Evolutionary conservation across 2,113 vertebrate genomes (phyloP), one percentile per base, ranked within the genome.

Genomic region (Psammodynastes pulverulentus): DNA sequence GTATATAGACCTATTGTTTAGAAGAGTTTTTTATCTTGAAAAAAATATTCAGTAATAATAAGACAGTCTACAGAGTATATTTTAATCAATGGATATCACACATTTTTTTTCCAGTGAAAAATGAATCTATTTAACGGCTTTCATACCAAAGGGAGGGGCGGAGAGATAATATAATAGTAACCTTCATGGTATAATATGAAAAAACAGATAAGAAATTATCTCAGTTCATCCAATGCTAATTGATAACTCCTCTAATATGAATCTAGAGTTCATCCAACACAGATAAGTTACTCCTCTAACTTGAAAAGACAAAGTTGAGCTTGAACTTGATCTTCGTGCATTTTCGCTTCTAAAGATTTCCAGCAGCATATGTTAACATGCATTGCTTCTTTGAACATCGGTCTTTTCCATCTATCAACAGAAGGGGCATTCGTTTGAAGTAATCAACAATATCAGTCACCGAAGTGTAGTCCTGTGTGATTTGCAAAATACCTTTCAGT

Each of bases 371-470:
- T 1, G 97, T 98, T 62, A 99, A 95, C 1, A 97, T 95, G 95
- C 99, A 99, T 95, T 99, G 98, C 94, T 99, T 98, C 97, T 98
- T 98, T 53, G 97, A 97, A 8, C 97, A 95, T 87, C 98, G 98
- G 94, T 99, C 98, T 92, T 99, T 99, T 49, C 98, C 98, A 93
- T 99, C 98, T 51, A 99, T 99, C 93, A 99, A 97, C 86, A 99
- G 97, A 94, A 99, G 98, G 2, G 99, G 98, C 94, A 97, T 98
- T 94, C 98, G 98, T 92, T 96, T 98, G 97, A 99, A 98, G 95
- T 98, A 98, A 34, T 96, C 95, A 90, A 99, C 98, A 88, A 99
- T 99, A 72, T 97, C 98, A 43, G 95, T 95, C 92, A 99, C 99
- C 19, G 98, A 98, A 2, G 96, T 89, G 95, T 99, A 99, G 54